Evolutionary conservation across 2,888 invertebrate species (phyloP).

Genomic region (Celastrina argiolus): DNA sequence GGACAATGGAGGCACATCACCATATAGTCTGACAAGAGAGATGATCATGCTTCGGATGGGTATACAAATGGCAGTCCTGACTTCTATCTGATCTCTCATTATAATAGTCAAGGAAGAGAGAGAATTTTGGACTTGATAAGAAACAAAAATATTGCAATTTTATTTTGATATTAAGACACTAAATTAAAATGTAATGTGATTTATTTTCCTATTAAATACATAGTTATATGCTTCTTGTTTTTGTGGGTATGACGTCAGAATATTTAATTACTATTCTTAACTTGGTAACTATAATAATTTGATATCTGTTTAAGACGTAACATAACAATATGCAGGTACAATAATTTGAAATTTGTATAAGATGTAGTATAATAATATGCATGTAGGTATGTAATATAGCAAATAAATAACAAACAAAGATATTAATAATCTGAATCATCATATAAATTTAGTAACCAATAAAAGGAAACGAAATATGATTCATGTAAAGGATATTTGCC

Average conservation of each 20-base stretch:
- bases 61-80: no score
- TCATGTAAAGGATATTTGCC: no score
- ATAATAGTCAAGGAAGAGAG: no score
- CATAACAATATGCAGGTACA: no score
- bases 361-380: not conserved
- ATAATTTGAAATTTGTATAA: no score
- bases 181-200: constrained; percentile 2
- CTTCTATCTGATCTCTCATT: no score
- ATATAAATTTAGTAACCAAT: not conserved
- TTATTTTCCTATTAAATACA: not conserved
- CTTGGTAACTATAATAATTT: not conserved
- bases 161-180: not conserved
- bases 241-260: not conserved
- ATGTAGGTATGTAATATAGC: not conserved
- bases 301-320: not conserved
- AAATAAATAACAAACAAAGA: no score
- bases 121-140: no score
- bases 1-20: no score
- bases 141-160: not conserved
- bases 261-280: not conserved
- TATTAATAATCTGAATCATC: not conserved
- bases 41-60: no score
- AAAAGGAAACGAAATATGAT: not conserved
- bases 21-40: no score
- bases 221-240: not conserved